Conservation (phyloP, 2,113 vertebrate species). For the Larimichthys crocea region DNA sequence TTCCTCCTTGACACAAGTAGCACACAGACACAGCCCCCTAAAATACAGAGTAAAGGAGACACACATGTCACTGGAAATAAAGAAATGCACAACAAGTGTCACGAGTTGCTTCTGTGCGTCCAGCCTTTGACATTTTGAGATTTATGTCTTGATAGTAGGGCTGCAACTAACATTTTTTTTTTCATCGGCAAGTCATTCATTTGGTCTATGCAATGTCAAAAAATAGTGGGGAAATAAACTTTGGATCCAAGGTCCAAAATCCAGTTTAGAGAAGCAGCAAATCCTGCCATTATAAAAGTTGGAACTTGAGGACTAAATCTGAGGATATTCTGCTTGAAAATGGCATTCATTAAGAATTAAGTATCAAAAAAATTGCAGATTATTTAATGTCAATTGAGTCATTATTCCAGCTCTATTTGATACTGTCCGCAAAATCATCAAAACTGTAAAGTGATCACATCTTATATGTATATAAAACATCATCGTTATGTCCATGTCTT, state of each 20-base stretch:
- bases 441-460: background rate
- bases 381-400: background rate
- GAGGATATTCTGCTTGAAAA: background rate
- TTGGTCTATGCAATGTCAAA: background rate
- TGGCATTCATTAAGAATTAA: background rate
- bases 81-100: conserved; percentile 6
- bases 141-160: background rate
- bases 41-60: background rate
- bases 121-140: background rate
- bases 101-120: background rate
- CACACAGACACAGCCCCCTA: conserved; percentile 10
- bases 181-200: conserved; percentile 4
- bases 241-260: background rate
- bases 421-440: background rate
- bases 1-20: conserved; percentile 15
- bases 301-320: background rate
- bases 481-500: too few relatives aligned
- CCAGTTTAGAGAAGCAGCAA: background rate
- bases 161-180: background rate
- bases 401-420: background rate
- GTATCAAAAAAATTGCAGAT: background rate
- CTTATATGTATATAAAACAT: too few relatives aligned
- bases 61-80: conserved; percentile 2
- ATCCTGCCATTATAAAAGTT: background rate
- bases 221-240: background rate